Evolutionary conservation across 2,888 invertebrate species (phyloP).

Genomic region (Epirrita christyi): DNA sequence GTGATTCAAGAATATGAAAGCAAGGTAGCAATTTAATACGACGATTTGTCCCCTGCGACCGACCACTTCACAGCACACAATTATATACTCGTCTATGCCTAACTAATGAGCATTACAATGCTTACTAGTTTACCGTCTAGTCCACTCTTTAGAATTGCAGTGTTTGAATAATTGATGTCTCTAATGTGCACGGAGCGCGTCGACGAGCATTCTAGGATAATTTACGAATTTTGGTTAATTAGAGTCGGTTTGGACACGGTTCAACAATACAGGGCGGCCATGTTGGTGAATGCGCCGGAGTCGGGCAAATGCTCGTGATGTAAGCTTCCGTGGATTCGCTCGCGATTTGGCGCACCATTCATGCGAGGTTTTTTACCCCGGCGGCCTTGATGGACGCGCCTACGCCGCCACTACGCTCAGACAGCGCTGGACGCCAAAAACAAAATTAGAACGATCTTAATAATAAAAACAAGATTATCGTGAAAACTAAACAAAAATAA

Average conservation of each 20-base stretch:
- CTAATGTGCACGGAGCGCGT: slow-evolving; percentile 28
- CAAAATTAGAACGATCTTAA: slow-evolving; percentile 65
- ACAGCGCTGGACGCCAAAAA: slow-evolving; percentile 57
- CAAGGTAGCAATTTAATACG: not conserved
- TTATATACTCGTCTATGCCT: not conserved
- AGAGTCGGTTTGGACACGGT: slow-evolving; percentile 32
- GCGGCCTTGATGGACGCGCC: slow-evolving; percentile 73
- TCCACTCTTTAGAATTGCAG: slow-evolving; percentile 13
- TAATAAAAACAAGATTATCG: slow-evolving; percentile 28
- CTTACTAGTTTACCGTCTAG: slow-evolving; percentile 21
- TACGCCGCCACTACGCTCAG: slow-evolving; percentile 53
- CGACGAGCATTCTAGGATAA: slow-evolving; percentile 26
- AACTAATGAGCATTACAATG: slow-evolving; percentile 13
- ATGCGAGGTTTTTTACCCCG: slow-evolving; percentile 71
- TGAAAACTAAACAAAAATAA: slow-evolving; percentile 19
- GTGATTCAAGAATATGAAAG: not conserved
- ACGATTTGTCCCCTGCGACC: not conserved
- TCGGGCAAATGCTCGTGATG: slow-evolving; percentile 59
- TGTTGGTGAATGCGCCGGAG: slow-evolving; percentile 49
- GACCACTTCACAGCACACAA: not conserved
- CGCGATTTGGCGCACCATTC: slow-evolving; percentile 73
- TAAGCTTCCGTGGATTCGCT: slow-evolving; percentile 65
- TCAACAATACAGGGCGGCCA: slow-evolving; percentile 43
- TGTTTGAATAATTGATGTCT: slow-evolving; percentile 30
- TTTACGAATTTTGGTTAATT: slow-evolving; percentile 29